Percentiles rank a stretch among this genome's conserved stretches.
Conservation (phyloP, 2,888 invertebrate genomes). For the Ectemnius continuus region DNA sequence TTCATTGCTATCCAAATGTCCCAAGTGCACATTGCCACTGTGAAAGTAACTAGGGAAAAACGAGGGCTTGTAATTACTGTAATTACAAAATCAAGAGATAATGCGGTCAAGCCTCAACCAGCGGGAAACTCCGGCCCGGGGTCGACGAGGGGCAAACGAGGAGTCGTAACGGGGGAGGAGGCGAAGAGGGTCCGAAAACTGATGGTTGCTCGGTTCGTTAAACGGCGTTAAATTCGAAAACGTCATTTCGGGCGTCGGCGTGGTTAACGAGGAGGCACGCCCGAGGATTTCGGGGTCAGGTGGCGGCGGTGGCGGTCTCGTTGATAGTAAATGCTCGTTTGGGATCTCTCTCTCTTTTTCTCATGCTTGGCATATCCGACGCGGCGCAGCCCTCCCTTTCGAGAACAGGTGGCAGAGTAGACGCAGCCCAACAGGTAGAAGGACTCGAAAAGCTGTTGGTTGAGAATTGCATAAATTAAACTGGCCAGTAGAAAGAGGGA, state of each 20-base stretch:
- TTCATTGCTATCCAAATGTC: no score
- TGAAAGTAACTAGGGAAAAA: no score
- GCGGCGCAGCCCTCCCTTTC: constrained; percentile 36
- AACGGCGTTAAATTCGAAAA: constrained; percentile 55
- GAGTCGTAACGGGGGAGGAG: background rate
- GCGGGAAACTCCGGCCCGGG: background rate
- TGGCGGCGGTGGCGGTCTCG: no score
- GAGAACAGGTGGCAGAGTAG: constrained; percentile 58
- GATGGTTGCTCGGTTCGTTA: constrained; percentile 50
- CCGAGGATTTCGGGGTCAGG: constrained; percentile 14
- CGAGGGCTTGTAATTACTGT: no score
- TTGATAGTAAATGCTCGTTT: no score
- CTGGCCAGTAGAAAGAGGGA: background rate
- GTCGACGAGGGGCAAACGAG: background rate
- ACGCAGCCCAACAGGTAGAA: constrained; percentile 62
- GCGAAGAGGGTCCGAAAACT: constrained; percentile 36
- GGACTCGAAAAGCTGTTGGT: constrained; percentile 50
- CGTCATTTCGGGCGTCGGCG: constrained; percentile 18
- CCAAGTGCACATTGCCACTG: no score
- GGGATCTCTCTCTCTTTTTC: constrained; percentile 14
- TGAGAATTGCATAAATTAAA: constrained; percentile 65
- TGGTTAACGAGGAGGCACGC: constrained; percentile 29
- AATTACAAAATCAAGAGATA: no score
- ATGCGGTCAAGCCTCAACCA: constrained; percentile 4
- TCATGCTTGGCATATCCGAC: background rate